Base-by-base conservation (phyloP, 2,797 vertebrate species). In the Smutsia gigantea region DNA sequence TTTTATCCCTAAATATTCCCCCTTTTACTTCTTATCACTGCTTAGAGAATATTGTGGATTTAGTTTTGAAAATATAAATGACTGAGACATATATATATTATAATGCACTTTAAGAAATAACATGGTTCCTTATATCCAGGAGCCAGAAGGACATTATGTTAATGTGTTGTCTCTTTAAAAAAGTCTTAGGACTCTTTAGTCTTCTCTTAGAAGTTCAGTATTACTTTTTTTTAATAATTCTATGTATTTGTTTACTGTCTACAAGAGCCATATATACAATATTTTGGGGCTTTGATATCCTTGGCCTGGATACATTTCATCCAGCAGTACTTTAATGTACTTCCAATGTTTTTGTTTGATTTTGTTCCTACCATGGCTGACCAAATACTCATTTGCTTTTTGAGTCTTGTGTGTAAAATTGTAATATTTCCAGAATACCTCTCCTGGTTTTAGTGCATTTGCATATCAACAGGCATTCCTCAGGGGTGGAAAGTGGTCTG, bases 21-120 rank as follows among this genome's bases (percentile, higher is more conserved):
- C n/a, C n/a, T n/a, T n/a, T n/a, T n/a, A n/a, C n/a, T n/a, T n/a
- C n/a, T n/a, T n/a, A 39, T 14, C 14, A 90, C 61, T 1, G 2
- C 4, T 82, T 91, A 93, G 19, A 51, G 4, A 27, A 2, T 8
- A 17, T 5, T 93, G 21, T 88, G 14, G 12, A 86, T 86, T 93
- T 86, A 82, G 7, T 31, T 75, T 69, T 93, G 37, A 75, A 85
- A 94, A 63, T 87, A 39, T 25, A 89, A 86, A 53, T 83, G 15
- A 61, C 11, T 42, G 27, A 9, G 61, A 66, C 37, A 81, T 90
- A 84, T 57, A 51, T 46, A 5, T 0, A 46, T 82, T 61, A 11
- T 34, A 14, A 46, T 57, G 90, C 8, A 49, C 49, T 71, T 82
- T 77, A 85, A 93, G 82, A 64, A 11, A 71, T 39, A 63, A 4